These are phyloP conservation scores for Drosophila leonis DNA, from an alignment of 2,888 invertebrate species.

Conservation along the genomic window DNA sequence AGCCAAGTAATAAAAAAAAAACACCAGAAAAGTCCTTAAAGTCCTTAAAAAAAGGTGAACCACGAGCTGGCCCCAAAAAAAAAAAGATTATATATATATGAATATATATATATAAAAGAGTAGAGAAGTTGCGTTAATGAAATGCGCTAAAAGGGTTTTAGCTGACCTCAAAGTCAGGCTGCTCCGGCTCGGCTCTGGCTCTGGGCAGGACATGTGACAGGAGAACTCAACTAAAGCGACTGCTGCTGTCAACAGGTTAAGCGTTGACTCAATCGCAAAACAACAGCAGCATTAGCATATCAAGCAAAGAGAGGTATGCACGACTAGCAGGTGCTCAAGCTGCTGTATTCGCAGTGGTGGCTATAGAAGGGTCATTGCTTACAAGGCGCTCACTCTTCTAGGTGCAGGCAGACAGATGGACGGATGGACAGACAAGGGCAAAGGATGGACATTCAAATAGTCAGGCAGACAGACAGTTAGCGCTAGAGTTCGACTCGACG, in stretches of 20 bases:
- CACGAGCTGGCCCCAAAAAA: conserved; percentile 20
- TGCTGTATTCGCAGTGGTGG: not conserved
- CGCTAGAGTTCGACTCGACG: too few species aligned
- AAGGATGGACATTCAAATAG: not conserved
- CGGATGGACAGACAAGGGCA: not conserved
- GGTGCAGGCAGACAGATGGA: too few species aligned
- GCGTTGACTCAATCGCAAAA: conserved; percentile 2
- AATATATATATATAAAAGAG: not conserved
- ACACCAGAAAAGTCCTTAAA: conserved; percentile 24
- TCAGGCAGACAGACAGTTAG: not conserved
- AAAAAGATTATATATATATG: not conserved
- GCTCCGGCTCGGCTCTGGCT: not conserved
- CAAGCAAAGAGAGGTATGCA: not conserved
- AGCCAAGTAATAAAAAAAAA: conserved; percentile 58
- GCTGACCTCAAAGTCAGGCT: conserved; percentile 61
- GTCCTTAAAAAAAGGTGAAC: conserved; percentile 50
- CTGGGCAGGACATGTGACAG: conserved; percentile 28
- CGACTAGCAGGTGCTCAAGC: not conserved
- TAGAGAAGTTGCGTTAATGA: conserved; percentile 58
- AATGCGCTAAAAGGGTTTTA: conserved; percentile 77
- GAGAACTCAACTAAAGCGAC: conserved; percentile 3
- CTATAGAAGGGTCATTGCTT: too few species aligned
- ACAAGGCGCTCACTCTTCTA: too few species aligned
- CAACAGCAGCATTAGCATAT: conserved; percentile 16
- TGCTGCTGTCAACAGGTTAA: conserved; percentile 58